Evolutionary conservation across 2,888 invertebrate genomes (phyloP).

Genomic region (Hydroisotoma schaefferi): DNA sequence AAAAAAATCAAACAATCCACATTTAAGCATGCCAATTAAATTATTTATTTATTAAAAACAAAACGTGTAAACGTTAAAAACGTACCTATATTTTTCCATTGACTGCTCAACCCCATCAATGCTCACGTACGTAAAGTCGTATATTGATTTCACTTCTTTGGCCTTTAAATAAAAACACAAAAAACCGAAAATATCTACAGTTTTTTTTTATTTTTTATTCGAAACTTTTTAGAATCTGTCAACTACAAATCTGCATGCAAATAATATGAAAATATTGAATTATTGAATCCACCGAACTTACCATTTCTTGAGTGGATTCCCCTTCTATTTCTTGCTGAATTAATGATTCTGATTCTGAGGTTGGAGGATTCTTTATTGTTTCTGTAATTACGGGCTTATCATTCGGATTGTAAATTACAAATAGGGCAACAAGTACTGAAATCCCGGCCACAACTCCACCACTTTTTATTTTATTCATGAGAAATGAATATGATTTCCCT

Average conservation of each 20-base stretch:
- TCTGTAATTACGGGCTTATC: no score
- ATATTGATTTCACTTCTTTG: conserved; percentile 11
- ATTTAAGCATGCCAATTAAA: background rate
- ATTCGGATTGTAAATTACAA: no score
- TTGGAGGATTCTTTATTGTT: no score
- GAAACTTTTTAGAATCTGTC: no score
- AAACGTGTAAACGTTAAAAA: background rate
- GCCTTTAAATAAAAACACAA: background rate
- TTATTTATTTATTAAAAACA: background rate
- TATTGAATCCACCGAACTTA: background rate
- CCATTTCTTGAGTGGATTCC: no score
- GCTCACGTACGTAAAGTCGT: conserved; percentile 40
- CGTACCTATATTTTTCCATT: conserved; percentile 42
- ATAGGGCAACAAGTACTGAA: no score
- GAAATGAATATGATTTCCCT: no score
- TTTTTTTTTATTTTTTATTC: no score
- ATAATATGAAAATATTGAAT: background rate
- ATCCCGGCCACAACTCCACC: no score
- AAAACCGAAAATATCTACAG: background rate
- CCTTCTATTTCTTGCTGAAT: no score
- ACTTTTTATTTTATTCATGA: no score
- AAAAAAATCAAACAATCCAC: background rate
- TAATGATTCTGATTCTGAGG: no score
- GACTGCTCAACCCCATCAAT: conserved; percentile 43
- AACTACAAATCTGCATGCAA: background rate